A percentile compares a stretch with the other conserved stretches of the same genome.
Conservation (phyloP, 2,888 invertebrate species). For the Strigamia maritima region DNA sequence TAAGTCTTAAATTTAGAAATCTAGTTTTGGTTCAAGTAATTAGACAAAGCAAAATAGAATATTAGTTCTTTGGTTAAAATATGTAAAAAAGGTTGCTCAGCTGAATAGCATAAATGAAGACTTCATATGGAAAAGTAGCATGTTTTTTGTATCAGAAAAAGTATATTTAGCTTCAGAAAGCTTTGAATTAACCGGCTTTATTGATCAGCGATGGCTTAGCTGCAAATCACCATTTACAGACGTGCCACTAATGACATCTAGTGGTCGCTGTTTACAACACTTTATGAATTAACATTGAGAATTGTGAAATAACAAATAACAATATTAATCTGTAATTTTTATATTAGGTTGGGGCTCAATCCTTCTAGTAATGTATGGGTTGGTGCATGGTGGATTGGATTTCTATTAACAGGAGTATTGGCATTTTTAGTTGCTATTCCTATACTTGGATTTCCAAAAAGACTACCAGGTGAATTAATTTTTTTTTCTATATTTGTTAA, state of each 20-base stretch:
- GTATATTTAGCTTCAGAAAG: too few relatives aligned
- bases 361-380: conserved; percentile 73
- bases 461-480: conserved; percentile 63
- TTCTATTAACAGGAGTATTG: conserved; percentile 64
- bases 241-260: not conserved
- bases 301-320: not conserved
- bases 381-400: conserved; percentile 84
- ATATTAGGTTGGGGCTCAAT: conserved; percentile 63
- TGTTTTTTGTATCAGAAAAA: too few relatives aligned
- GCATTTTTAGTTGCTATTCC: conserved; percentile 69
- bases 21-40: too few relatives aligned
- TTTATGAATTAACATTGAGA: not conserved
- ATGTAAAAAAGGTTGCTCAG: too few relatives aligned
- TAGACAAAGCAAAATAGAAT: too few relatives aligned
- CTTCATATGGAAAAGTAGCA: too few relatives aligned
- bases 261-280: not conserved
- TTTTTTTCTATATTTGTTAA: too few relatives aligned
- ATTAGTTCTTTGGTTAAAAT: too few relatives aligned
- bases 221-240: too few relatives aligned
- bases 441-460: conserved; percentile 68
- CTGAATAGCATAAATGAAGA: too few relatives aligned
- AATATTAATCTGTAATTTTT: not conserved
- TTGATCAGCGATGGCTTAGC: not conserved
- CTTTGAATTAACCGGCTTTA: too few relatives aligned
- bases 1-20: too few relatives aligned